These are phyloP conservation scores for Otus sunia DNA, from an alignment of 2,113 vertebrate genomes.

Conservation along the genomic window DNA sequence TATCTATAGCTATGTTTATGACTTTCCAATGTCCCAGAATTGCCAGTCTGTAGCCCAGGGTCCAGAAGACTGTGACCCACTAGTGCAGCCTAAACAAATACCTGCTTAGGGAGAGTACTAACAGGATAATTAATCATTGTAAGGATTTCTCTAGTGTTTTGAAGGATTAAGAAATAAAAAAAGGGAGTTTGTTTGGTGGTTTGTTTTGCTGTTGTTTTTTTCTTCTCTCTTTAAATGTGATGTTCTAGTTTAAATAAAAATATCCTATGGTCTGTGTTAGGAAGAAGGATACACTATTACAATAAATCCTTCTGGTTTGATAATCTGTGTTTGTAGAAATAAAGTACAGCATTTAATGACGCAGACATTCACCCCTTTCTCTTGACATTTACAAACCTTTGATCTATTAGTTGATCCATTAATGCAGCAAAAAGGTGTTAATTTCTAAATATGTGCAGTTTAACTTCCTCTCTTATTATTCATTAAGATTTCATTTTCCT, in stretches of 20 bases:
- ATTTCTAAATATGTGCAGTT: background rate
- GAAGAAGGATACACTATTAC: background rate
- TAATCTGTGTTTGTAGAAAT: background rate
- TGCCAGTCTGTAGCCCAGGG: background rate
- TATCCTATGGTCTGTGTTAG: background rate
- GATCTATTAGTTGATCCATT: background rate
- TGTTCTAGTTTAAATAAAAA: background rate
- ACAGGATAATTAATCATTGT: background rate
- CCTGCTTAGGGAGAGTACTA: background rate
- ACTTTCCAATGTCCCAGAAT: background rate
- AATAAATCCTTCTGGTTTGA: background rate
- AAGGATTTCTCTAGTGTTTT: background rate
- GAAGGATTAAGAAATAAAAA: background rate
- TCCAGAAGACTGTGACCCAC: background rate
- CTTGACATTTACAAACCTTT: background rate
- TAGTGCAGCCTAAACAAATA: background rate
- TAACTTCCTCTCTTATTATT: background rate
- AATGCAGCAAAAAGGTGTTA: background rate
- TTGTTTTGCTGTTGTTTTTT: background rate
- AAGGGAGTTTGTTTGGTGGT: accelerated
- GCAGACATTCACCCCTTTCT: background rate
- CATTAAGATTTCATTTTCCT: background rate
- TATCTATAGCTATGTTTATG: background rate
- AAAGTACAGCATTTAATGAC: background rate
- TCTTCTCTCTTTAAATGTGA: background rate